A percentile compares a stretch with the other conserved stretches of the same genome.
phyloP scores from a whole-genome alignment of 2,113 vertebrate species.

The Macrotis lagotis region DNA sequence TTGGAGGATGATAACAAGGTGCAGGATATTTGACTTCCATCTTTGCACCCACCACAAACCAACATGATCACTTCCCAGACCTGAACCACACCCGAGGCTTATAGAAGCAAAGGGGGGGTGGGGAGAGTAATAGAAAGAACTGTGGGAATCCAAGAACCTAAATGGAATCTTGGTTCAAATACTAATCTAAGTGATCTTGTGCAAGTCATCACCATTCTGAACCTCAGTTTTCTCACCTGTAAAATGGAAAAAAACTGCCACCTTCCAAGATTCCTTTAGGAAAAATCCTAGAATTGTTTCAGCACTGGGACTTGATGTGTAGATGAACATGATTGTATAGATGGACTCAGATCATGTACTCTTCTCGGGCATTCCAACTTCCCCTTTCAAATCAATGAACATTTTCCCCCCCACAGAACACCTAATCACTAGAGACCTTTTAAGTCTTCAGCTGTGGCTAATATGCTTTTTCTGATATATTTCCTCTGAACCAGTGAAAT shows the following conservation, averaged over 20 bases:
- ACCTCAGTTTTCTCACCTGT: too few species aligned
- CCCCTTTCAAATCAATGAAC: constrained; percentile 4
- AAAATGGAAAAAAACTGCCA: too few species aligned
- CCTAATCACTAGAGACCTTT: constrained; percentile 43
- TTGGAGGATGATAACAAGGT: constrained; percentile 16
- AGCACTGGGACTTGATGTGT: too few species aligned
- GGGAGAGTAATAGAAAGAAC: too few species aligned
- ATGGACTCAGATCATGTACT: neutral
- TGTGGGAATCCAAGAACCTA: too few species aligned
- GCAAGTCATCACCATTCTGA: too few species aligned
- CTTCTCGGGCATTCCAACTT: constrained; percentile 12
- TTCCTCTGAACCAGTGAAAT: constrained; percentile 51
- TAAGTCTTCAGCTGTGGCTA: constrained; percentile 46
- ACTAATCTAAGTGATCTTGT: too few species aligned
- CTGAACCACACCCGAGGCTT: neutral
- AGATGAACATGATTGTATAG: too few species aligned
- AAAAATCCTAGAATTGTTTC: too few species aligned
- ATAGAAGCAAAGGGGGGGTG: too few species aligned
- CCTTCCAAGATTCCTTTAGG: too few species aligned
- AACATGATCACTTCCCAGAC: neutral
- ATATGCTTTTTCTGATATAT: constrained; percentile 43
- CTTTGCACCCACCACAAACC: constrained; percentile 19
- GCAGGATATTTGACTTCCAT: neutral
- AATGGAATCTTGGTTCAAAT: too few species aligned
- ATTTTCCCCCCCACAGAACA: constrained; percentile 30